A percentile compares a stretch with the other conserved stretches of the same genome.
These are phyloP conservation scores for Parapsyche elsis DNA, from an alignment of 1,140 invertebrate genomes.

Conservation along the genomic window DNA sequence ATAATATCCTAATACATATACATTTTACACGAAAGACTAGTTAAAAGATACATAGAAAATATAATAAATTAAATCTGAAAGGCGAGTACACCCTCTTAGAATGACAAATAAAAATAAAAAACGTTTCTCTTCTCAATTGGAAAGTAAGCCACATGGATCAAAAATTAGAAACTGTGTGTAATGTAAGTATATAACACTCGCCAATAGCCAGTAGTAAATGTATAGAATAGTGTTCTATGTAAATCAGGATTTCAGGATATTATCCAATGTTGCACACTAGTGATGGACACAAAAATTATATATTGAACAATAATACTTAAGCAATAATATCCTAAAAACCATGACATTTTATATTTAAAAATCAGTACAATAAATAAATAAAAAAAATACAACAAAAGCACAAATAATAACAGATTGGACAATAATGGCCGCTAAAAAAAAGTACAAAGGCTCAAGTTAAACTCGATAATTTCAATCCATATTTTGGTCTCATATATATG, in stretches of 20 bases:
- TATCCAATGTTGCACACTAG: background rate
- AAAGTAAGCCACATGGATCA: constrained; percentile 30
- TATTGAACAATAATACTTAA: background rate
- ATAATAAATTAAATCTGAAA: constrained; percentile 39
- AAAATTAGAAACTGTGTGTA: background rate
- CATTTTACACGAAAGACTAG: constrained; percentile 52
- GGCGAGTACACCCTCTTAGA: background rate
- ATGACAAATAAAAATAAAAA: constrained; percentile 1
- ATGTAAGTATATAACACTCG: background rate
- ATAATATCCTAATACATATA: constrained; percentile 46
- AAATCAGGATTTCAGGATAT: background rate
- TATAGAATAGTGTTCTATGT: background rate
- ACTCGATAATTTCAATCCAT: constrained; percentile 31
- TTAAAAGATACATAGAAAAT: constrained; percentile 51
- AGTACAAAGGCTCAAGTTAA: constrained; percentile 43
- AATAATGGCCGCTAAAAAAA: constrained; percentile 41
- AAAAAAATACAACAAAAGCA: constrained; percentile 40
- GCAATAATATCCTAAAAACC: constrained; percentile 20
- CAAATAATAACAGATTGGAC: constrained; percentile 29
- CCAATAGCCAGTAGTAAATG: background rate
- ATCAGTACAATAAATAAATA: constrained; percentile 31
- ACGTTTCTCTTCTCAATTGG: background rate
- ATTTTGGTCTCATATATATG: constrained; percentile 39
- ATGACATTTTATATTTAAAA: constrained; percentile 12
- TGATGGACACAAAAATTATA: background rate